Evolutionary conservation across 2,113 vertebrate genomes (phyloP).

Genomic region (Cromileptes altivelis): DNA sequence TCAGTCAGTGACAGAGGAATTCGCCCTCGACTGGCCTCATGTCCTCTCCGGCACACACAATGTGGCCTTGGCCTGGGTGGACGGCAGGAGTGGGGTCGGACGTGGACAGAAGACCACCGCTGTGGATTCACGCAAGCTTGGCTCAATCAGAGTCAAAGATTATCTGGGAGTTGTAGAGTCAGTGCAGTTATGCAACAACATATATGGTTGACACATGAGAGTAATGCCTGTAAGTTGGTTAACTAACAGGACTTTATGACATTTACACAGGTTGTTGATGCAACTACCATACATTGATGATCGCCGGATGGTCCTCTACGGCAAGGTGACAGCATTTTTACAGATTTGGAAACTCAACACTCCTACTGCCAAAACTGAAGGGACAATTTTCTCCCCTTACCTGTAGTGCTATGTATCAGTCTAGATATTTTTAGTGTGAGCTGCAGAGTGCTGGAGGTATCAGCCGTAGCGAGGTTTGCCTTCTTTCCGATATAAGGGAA

Average conservation of each 20-base stretch:
- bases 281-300: slow-evolving; percentile 86
- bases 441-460: too few species aligned
- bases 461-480: too few species aligned
- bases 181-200: slow-evolving; percentile 63
- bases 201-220: neutral
- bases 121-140: slow-evolving; percentile 80
- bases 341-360: neutral
- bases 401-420: too few species aligned
- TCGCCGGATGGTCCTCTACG: slow-evolving; percentile 85
- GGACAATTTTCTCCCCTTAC: too few species aligned
- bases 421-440: too few species aligned
- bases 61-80: slow-evolving; percentile 84
- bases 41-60: slow-evolving; percentile 82
- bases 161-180: slow-evolving; percentile 84
- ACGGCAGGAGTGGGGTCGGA: slow-evolving; percentile 78
- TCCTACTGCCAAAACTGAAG: neutral
- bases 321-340: slow-evolving; percentile 81
- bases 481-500: too few species aligned
- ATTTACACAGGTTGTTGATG: slow-evolving; percentile 82
- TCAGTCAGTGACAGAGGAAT: slow-evolving; percentile 85
- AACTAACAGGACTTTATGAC: slow-evolving; percentile 17
- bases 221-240: neutral
- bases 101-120: slow-evolving; percentile 81
- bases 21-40: slow-evolving; percentile 85
- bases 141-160: slow-evolving; percentile 83